Evolutionary conservation across 2,888 invertebrate genomes (phyloP).

Genomic region (Adela reaumurella): DNA sequence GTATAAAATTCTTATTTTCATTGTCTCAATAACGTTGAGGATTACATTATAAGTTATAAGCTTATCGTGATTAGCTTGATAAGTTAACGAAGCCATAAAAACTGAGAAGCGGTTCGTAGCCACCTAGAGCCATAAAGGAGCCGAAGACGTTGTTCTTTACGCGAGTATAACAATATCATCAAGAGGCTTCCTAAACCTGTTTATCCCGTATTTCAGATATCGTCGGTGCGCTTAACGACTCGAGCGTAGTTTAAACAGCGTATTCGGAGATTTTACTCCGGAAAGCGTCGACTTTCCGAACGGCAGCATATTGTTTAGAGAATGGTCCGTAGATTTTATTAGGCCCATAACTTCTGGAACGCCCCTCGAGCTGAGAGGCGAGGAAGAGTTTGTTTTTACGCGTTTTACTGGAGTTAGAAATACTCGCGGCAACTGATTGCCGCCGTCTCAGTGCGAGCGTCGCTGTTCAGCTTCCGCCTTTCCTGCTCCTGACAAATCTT

Average conservation of each 20-base stretch:
- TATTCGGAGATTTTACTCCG: background rate
- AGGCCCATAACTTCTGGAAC: background rate
- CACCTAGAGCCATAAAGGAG: too few species aligned
- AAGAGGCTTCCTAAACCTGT: background rate
- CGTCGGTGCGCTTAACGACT: background rate
- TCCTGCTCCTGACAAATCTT: too few species aligned
- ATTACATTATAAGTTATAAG: too few species aligned
- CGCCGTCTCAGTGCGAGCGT: too few species aligned
- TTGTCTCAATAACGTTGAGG: too few species aligned
- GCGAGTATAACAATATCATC: background rate
- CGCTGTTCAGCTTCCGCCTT: too few species aligned
- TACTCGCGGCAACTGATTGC: background rate
- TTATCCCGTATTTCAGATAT: background rate
- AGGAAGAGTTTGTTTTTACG: background rate
- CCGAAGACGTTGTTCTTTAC: too few species aligned
- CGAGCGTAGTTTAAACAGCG: background rate
- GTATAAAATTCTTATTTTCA: too few species aligned
- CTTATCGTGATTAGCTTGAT: too few species aligned
- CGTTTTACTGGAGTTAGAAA: background rate
- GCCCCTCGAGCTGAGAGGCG: background rate
- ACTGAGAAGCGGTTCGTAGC: too few species aligned
- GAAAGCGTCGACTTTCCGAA: background rate
- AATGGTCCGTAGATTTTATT: background rate
- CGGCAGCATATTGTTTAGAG: background rate
- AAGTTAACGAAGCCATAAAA: too few species aligned